Percentiles rank a stretch among this genome's conserved stretches.
Conservation (phyloP, 2,113 vertebrate species). For the Pluvianellus socialis region DNA sequence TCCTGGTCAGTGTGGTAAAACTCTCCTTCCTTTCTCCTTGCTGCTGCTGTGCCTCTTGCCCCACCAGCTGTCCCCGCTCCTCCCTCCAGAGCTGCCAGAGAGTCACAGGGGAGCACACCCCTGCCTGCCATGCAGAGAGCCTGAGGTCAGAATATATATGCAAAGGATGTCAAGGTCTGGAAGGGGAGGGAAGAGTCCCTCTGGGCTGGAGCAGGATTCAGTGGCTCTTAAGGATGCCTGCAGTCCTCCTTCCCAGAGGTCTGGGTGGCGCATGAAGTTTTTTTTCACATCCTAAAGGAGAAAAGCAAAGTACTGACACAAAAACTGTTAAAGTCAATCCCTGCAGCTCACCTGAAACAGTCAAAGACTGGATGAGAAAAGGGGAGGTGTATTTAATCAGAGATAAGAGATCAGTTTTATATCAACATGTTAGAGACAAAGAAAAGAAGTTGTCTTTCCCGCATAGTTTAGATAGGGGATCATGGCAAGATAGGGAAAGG, state of each 20-base stretch:
- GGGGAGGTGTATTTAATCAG: background rate
- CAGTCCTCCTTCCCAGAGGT: background rate
- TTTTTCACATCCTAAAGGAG: background rate
- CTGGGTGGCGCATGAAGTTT: background rate
- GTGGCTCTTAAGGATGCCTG: background rate
- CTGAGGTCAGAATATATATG: background rate
- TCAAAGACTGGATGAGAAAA: background rate
- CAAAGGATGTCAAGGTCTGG: background rate
- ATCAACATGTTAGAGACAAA: background rate
- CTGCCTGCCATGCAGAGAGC: background rate
- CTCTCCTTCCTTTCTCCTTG: background rate
- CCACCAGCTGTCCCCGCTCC: background rate
- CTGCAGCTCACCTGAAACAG: background rate
- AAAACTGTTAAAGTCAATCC: background rate
- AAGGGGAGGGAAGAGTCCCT: background rate
- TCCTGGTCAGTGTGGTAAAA: fast-evolving
- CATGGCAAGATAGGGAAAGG: background rate
- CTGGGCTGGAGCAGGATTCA: background rate
- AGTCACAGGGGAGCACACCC: background rate
- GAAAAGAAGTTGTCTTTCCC: background rate
- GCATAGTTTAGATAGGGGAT: background rate
- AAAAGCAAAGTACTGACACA: background rate
- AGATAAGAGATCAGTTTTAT: background rate
- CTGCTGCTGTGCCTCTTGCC: background rate
- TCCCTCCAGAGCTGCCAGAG: background rate